These are phyloP conservation scores for Mythimna ferrago DNA, from an alignment of 2,888 invertebrate genomes.

Conservation along the genomic window DNA sequence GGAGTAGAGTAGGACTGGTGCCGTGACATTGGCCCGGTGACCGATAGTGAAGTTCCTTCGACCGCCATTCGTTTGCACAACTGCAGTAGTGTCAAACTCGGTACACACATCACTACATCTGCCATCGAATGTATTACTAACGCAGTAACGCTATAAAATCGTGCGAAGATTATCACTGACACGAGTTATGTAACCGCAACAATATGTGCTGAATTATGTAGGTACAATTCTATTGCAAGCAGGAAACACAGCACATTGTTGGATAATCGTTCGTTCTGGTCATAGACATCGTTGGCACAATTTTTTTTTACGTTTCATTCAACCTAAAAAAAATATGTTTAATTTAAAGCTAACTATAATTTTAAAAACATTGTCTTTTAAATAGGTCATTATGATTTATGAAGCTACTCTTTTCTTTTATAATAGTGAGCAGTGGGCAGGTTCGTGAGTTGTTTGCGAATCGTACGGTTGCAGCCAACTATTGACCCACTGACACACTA, in stretches of 20 bases:
- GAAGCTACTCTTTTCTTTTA: constrained; percentile 57
- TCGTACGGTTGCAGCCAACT: constrained; percentile 82
- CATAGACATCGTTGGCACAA: constrained; percentile 43
- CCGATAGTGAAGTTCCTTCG: constrained; percentile 72
- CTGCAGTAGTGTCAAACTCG: constrained; percentile 59
- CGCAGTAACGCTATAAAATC: constrained; percentile 18
- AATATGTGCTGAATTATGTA: constrained; percentile 49
- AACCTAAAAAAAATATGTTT: neutral
- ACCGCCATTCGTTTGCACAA: constrained; percentile 75
- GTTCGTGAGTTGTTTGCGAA: constrained; percentile 84
- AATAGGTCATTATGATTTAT: constrained; percentile 50
- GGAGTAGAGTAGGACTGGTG: constrained; percentile 38
- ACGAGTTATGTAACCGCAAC: constrained; percentile 53
- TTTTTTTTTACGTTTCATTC: constrained; percentile 17
- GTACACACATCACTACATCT: constrained; percentile 41
- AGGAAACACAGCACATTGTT: constrained; percentile 53
- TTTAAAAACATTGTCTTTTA: constrained; percentile 16
- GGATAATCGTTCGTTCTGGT: constrained; percentile 55
- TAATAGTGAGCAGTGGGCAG: constrained; percentile 79
- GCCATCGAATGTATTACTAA: constrained; percentile 24
- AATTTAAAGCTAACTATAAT: constrained; percentile 11
- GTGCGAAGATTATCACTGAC: constrained; percentile 46
- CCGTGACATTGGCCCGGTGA: constrained; percentile 84
- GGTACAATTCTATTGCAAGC: constrained; percentile 56
- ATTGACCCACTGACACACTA: constrained; percentile 89